Evolutionary conservation across 2,113 vertebrate genomes (phyloP), one percentile per base, ranked within the genome.

Genomic region (Paracanthobrama guichenoti): DNA sequence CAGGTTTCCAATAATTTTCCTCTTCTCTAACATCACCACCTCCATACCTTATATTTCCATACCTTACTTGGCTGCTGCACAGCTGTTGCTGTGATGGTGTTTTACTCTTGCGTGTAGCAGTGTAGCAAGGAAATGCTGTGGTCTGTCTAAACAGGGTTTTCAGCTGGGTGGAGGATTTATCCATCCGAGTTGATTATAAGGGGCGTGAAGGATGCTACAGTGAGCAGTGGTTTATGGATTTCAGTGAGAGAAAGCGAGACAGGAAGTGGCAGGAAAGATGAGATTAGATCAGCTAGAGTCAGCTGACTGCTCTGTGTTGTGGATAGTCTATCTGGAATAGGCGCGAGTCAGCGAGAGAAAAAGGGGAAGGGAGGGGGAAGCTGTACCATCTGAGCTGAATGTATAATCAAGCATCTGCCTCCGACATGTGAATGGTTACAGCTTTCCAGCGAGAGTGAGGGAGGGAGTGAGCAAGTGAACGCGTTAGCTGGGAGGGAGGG

Each of bases 371-470:
- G 57, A 73, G 81, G 92, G 88, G 94, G 92, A 89, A 90, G 93
- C 89, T 84, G 92, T 94, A 94, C 93, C 94, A 94, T 94, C 95
- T 95, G 88, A 94, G 89, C 90, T 91, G 95, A 96, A 95, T 95
- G 95, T 96, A 96, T 97, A 96, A 97, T 95, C 90, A 96, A 93
- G 94, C 94, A 79, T 91, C 93, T 96, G 92, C 90, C 95, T 95
- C 96, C 93, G 94, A 98, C 96, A 97, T 95, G 93, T 94, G 96
- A 94, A 92, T 90, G 88, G 93, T 92, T 95, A 93, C 94, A 92
- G 88, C 76, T 80, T 44, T 69, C 7, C 87, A 86, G 89, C 59
- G 90, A 81, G 75, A 88, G 81, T 26, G 83, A 86, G 86, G 31
- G 76, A 69, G 77, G 73, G 90, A 89, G 89, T 84, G 81, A 71